phyloP scores from a whole-genome alignment of 1,140 invertebrate species.

The Megalopta genalis region DNA sequence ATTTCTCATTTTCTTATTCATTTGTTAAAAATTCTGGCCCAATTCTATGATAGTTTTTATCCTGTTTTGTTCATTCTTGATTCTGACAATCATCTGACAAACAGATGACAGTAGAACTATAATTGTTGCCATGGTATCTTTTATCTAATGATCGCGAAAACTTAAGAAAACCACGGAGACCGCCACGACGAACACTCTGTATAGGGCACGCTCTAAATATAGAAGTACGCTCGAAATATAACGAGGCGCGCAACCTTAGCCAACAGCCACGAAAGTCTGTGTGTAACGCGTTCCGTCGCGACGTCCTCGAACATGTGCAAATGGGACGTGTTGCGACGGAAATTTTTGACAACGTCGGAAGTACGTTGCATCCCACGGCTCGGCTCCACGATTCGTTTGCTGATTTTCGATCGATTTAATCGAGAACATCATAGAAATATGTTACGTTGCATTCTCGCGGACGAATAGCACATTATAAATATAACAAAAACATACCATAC shows the following conservation, averaged over 20 bases:
- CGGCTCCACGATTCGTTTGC: neutral
- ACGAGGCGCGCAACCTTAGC: conserved; percentile 67
- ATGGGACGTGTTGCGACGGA: neutral
- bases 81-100: too few relatives aligned
- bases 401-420: neutral
- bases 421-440: neutral
- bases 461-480: too few relatives aligned
- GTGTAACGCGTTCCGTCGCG: conserved; percentile 23
- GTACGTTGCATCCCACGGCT: neutral
- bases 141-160: neutral
- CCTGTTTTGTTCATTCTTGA: too few relatives aligned
- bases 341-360: conserved; percentile 22
- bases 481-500: too few relatives aligned
- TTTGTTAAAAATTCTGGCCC: too few relatives aligned
- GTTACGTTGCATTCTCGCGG: too few relatives aligned
- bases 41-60: too few relatives aligned
- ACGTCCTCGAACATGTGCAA: conserved; percentile 42
- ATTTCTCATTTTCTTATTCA: too few relatives aligned
- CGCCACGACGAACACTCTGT: conserved; percentile 3
- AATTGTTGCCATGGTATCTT: neutral
- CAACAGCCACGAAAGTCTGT: conserved; percentile 26
- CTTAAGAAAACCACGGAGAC: neutral
- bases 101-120: neutral
- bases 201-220: conserved; percentile 73
- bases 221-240: conserved; percentile 77